Conservation (phyloP, 2,797 vertebrate genomes). For the Cetoscarus ocellatus region DNA sequence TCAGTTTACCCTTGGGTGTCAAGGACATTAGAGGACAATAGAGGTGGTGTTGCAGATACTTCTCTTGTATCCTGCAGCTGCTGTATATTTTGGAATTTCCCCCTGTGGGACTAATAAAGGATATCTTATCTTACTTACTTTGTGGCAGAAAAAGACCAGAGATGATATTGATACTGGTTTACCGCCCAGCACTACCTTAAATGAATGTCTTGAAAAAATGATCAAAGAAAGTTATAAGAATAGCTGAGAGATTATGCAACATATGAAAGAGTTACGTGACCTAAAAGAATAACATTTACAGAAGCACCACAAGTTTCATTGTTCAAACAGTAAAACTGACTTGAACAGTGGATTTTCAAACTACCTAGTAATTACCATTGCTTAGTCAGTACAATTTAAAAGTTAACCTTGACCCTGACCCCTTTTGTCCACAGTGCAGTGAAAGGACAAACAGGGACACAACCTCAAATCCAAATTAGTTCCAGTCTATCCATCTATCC, state of each 20-base stretch:
- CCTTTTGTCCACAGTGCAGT: slow-evolving; percentile 37
- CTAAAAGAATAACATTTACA: slow-evolving; percentile 4
- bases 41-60: too few species aligned
- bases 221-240: background rate
- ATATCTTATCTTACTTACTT: too few species aligned
- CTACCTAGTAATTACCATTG: slow-evolving; percentile 12
- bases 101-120: too few species aligned
- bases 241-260: background rate
- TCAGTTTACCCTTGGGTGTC: too few species aligned
- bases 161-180: too few species aligned
- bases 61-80: too few species aligned
- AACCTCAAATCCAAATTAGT: slow-evolving; percentile 50
- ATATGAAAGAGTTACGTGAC: slow-evolving; percentile 4
- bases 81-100: too few species aligned
- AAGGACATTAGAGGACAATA: too few species aligned
- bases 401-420: slow-evolving; percentile 28
- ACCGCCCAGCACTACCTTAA: too few species aligned
- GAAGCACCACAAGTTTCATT: slow-evolving; percentile 48
- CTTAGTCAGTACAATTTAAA: slow-evolving; percentile 6
- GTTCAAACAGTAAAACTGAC: slow-evolving; percentile 8
- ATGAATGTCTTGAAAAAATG: too few species aligned
- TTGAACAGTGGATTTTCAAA: slow-evolving; percentile 21
- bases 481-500: slow-evolving; percentile 53
- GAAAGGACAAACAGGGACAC: slow-evolving; percentile 67
- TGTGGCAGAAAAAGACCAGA: too few species aligned